Percentiles rank a stretch among this genome's conserved stretches.
Evolutionary conservation across 2,113 vertebrate species (phyloP).

Genomic region (Sorex fumeus): DNA sequence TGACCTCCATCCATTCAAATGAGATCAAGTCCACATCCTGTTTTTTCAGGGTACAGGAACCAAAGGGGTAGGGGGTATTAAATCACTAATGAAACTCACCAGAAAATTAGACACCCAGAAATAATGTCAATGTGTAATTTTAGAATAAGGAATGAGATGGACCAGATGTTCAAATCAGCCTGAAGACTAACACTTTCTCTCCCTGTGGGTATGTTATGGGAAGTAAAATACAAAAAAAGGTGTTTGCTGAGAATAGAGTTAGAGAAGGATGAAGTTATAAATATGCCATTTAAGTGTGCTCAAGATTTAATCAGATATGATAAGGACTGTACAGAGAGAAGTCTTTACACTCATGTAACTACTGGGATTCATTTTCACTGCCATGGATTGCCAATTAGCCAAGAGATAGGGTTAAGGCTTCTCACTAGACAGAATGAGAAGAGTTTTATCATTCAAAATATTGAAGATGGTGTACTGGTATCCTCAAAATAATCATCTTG

Average conservation of each 20-base stretch:
- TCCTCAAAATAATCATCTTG: not conserved
- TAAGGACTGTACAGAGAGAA: no score
- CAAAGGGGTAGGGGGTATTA: not conserved
- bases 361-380: no score
- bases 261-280: not conserved
- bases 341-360: no score
- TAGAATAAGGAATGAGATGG: not conserved
- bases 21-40: not conserved
- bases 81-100: not conserved
- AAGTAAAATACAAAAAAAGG: not conserved
- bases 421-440: no score
- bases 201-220: not conserved
- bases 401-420: no score
- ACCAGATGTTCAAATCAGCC: constrained; percentile 30
- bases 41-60: not conserved
- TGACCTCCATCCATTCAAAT: not conserved
- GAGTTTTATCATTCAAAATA: no score
- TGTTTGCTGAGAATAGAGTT: not conserved
- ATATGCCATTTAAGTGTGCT: no score
- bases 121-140: not conserved
- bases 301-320: no score
- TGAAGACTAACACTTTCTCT: not conserved
- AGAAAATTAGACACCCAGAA: not conserved
- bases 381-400: not conserved
- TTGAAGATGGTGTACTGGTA: not conserved